These are phyloP conservation scores for Chascanopsetta lugubris DNA, from an alignment of 2,113 vertebrate species.

Conservation along the genomic window DNA sequence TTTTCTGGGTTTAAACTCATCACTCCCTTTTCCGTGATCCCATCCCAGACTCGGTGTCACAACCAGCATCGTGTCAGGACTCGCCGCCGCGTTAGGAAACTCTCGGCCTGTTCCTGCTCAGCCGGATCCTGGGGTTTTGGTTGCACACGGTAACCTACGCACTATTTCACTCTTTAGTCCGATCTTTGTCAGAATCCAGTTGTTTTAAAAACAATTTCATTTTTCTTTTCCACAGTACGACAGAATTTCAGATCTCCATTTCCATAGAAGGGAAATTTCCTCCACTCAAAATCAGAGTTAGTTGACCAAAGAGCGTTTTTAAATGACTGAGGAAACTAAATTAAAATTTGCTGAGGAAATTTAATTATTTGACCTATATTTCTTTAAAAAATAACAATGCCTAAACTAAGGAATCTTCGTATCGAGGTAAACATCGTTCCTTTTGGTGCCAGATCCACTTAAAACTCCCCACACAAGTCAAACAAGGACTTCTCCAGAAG, in stretches of 20 bases:
- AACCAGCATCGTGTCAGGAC: constrained; percentile 63
- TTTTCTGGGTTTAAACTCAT: constrained; percentile 73
- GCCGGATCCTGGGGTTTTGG: constrained; percentile 58
- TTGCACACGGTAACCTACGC: constrained; percentile 16
- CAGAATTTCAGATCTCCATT: neutral
- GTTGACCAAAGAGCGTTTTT: neutral
- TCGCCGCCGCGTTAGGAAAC: constrained; percentile 28
- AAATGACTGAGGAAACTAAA: neutral
- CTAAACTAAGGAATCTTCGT: no score
- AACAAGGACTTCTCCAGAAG: constrained; percentile 2
- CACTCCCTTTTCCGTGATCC: constrained; percentile 57
- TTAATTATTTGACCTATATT: no score
- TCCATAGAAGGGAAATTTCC: neutral
- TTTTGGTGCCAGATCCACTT: neutral
- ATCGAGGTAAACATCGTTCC: no score
- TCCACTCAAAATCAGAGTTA: neutral
- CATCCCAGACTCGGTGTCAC: constrained; percentile 46
- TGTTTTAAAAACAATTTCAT: neutral
- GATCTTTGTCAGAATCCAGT: neutral
- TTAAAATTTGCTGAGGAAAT: no score
- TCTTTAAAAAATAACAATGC: constrained; percentile 21
- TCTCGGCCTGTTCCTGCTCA: constrained; percentile 43
- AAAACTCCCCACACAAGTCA: constrained; percentile 13
- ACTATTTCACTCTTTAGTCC: neutral
- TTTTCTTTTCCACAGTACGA: neutral